Evolutionary conservation across 2,797 vertebrate species (phyloP), one percentile per base, ranked within the genome.

Genomic region (Catamblyrhynchus diadema): DNA sequence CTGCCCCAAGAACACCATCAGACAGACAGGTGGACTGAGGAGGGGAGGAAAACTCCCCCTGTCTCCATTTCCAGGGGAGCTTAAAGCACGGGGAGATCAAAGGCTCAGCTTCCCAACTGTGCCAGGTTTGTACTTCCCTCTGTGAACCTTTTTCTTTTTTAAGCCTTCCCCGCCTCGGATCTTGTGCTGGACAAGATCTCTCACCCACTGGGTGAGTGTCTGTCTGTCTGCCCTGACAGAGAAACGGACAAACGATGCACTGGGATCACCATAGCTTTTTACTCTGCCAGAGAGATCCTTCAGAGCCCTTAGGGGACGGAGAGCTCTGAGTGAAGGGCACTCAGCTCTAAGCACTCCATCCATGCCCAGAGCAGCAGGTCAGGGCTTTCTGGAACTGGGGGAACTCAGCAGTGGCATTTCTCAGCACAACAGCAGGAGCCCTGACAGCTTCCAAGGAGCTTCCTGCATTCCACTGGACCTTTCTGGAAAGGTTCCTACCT

Each of bases 1-100:
- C 64, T 28, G n/a, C 23, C 30, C 33, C 33, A 9, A 1, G 16
- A 21, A 24, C 27, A 9, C 54, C 1, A 0, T 10, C 0, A 7
- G 82, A 85, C 2, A 15, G 71, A 77, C 11, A 4, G 81, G 56
- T 21, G 41, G 88, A 57, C 47, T 2, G 2, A 65, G 71, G 51
- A 64, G 19, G 37, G 84, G 44, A 87, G 62, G 39, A 37, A 44
- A 66, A 35, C 24, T 65, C 81, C 41, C 0, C 0, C 28, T 4
- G 1, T 6, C 41, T 77, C 83, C 3, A 0, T 73, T 89, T 71
- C 44, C 51, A 42, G 13, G 7, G 14, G 17, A 30, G 42, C 48
- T 91, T 81, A 81, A 61, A 39, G 47, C 80, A 51, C 4, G 1
- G 35, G 41, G 74, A 82, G 60, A 94, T 89, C 86, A 93, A 91